phyloP scores from a whole-genome alignment of 2,113 vertebrate species.

The Ranitomeya imitator region DNA sequence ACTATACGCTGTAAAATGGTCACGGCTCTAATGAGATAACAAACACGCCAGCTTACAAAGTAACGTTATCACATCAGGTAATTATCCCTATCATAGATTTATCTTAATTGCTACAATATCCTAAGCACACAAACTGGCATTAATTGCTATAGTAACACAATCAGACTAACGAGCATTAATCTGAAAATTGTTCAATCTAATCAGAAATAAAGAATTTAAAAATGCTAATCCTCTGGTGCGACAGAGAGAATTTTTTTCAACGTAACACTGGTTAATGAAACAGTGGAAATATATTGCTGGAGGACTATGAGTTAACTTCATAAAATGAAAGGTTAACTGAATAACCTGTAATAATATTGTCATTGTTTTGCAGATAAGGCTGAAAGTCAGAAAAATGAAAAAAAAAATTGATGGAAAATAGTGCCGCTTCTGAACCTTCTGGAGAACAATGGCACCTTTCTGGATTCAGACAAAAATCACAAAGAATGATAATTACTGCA shows the following conservation, averaged over 20 bases:
- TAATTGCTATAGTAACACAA: conserved; percentile 26
- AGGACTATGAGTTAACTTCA: background rate
- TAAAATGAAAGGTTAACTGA: conserved; percentile 28
- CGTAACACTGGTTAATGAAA: background rate
- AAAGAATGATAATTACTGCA: conserved; percentile 54
- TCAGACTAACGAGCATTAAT: conserved; percentile 10
- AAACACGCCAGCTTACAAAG: conserved; percentile 16
- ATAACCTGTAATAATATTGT: conserved; percentile 40
- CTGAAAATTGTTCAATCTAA: background rate
- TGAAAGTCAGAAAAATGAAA: background rate
- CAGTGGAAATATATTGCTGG: background rate
- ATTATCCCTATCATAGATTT: conserved; percentile 48
- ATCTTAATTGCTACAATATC: conserved; percentile 46
- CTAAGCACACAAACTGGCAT: conserved; percentile 9
- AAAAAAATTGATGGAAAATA: conserved; percentile 37
- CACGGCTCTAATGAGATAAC: conserved; percentile 36
- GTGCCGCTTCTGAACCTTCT: conserved; percentile 18
- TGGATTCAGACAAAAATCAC: conserved; percentile 36
- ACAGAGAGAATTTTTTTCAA: background rate
- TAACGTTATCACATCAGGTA: conserved; percentile 35
- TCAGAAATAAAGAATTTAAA: background rate
- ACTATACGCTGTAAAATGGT: conserved; percentile 14
- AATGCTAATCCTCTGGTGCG: background rate
- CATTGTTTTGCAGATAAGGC: conserved; percentile 21
- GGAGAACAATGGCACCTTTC: conserved; percentile 45